Conservation (phyloP, 2,113 vertebrate species). For the Paracanthobrama guichenoti region DNA sequence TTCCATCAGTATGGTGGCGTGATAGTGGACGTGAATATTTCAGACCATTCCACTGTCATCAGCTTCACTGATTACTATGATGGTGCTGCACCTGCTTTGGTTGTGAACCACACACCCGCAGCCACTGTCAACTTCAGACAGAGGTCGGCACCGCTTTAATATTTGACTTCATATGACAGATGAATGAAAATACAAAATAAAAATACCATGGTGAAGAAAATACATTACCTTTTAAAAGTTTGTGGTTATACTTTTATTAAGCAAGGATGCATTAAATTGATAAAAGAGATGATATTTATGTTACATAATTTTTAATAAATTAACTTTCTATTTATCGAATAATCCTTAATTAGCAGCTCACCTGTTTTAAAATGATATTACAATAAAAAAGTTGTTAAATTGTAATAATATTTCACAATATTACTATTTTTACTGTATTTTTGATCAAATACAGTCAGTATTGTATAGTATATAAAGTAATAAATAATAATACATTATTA, state of each 20-base stretch:
- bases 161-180: not conserved
- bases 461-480: too few relatives aligned
- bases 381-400: too few relatives aligned
- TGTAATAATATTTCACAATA: too few relatives aligned
- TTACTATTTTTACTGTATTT: too few relatives aligned
- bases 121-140: slow-evolving; percentile 75
- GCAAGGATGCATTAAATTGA: not conserved
- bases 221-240: too few relatives aligned
- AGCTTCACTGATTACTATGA: slow-evolving; percentile 89
- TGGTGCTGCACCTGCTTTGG: slow-evolving; percentile 88
- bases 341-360: not conserved
- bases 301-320: not conserved
- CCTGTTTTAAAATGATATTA: too few relatives aligned
- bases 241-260: not conserved
- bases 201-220: too few relatives aligned
- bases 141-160: slow-evolving; percentile 61
- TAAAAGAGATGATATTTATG: too few relatives aligned
- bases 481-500: too few relatives aligned
- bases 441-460: too few relatives aligned
- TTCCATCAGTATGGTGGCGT: slow-evolving; percentile 81
- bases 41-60: slow-evolving; percentile 85
- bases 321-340: not conserved
- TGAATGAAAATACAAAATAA: not conserved
- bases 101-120: slow-evolving; percentile 89
- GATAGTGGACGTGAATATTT: slow-evolving; percentile 86